A percentile compares a stretch with the other conserved stretches of the same genome.
Evolutionary conservation across 2,888 invertebrate genomes (phyloP).

Genomic region (Eurytoma adleriae): DNA sequence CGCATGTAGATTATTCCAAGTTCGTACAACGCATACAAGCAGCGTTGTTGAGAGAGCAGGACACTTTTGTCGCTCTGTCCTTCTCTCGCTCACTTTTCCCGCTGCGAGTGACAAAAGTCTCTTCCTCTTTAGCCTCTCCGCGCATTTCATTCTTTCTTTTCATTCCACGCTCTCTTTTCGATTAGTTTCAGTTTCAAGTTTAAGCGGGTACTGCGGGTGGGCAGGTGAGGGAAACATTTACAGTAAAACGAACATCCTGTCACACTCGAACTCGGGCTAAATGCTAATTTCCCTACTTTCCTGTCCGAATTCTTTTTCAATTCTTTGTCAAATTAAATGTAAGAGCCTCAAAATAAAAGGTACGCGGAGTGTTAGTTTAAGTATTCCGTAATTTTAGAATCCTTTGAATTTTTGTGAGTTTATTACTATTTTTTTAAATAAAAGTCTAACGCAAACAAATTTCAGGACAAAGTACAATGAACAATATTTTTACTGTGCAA

Average conservation of each 20-base stretch:
- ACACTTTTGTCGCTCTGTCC: slow-evolving; percentile 60
- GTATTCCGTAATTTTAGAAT: too few relatives aligned
- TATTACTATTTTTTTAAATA: too few relatives aligned
- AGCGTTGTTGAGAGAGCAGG: slow-evolving; percentile 55
- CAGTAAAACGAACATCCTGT: slow-evolving; percentile 62
- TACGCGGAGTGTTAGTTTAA: too few relatives aligned
- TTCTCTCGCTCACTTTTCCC: slow-evolving; percentile 33
- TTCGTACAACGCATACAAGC: slow-evolving; percentile 34
- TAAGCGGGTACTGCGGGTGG: slow-evolving; percentile 69
- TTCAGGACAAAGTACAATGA: too few relatives aligned
- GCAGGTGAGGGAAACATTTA: slow-evolving; percentile 71
- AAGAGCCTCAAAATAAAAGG: background rate
- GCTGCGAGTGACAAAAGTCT: slow-evolving; percentile 34
- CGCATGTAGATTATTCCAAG: too few relatives aligned
- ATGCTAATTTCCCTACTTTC: slow-evolving; percentile 46
- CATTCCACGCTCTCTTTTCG: slow-evolving; percentile 36
- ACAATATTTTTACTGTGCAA: too few relatives aligned
- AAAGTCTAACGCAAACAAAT: too few relatives aligned
- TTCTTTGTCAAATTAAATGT: slow-evolving; percentile 7
- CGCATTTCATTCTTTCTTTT: slow-evolving; percentile 27
- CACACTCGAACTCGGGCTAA: slow-evolving; percentile 39
- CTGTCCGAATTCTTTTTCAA: slow-evolving; percentile 18
- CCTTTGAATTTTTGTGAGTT: too few relatives aligned
- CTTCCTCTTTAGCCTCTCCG: slow-evolving; percentile 55
- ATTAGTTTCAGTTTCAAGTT: slow-evolving; percentile 52